phyloP scores from a whole-genome alignment of 2,888 invertebrate genomes.

The Drosophila anceps region DNA sequence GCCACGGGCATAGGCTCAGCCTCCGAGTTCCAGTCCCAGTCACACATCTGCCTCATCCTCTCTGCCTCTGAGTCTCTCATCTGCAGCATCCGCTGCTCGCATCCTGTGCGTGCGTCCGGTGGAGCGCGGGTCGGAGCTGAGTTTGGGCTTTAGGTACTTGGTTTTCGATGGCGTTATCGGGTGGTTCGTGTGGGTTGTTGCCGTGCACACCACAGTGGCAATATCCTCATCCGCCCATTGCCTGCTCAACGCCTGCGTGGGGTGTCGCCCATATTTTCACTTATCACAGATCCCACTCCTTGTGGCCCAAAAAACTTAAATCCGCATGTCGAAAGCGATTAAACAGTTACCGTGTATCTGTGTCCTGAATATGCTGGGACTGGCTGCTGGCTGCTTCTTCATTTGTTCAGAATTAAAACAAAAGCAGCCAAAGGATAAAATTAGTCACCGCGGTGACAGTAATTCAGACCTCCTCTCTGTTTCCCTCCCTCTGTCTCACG shows the following conservation, averaged over 20 bases:
- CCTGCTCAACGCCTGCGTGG: constrained; percentile 25
- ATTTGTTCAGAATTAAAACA: constrained; percentile 77
- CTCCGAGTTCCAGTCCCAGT: constrained; percentile 17
- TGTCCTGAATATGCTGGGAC: constrained; percentile 18
- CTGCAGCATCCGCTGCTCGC: constrained; percentile 59
- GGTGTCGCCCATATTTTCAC: constrained; percentile 68
- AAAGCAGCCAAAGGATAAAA: constrained; percentile 78
- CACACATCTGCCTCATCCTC: constrained; percentile 11
- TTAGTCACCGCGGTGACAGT: constrained; percentile 81
- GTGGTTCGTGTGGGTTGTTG: constrained; percentile 32
- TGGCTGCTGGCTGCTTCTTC: constrained; percentile 52
- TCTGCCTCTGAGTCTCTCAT: constrained; percentile 15
- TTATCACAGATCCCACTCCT: constrained; percentile 62
- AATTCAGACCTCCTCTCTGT: constrained; percentile 44
- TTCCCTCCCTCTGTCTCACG: not conserved
- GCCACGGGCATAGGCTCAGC: constrained; percentile 56
- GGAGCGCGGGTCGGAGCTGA: constrained; percentile 49
- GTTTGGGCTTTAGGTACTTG: constrained; percentile 24
- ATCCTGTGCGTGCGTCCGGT: constrained; percentile 82
- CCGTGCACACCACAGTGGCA: constrained; percentile 38
- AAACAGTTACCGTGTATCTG: constrained; percentile 74
- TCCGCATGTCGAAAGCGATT: constrained; percentile 86
- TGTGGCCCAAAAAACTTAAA: constrained; percentile 81
- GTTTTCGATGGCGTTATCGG: constrained; percentile 70
- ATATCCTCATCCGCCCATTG: constrained; percentile 67